A percentile compares a stretch with the other conserved stretches of the same genome.
phyloP scores from a whole-genome alignment of 1,140 invertebrate species.

The Philopotamus ludificatus region DNA sequence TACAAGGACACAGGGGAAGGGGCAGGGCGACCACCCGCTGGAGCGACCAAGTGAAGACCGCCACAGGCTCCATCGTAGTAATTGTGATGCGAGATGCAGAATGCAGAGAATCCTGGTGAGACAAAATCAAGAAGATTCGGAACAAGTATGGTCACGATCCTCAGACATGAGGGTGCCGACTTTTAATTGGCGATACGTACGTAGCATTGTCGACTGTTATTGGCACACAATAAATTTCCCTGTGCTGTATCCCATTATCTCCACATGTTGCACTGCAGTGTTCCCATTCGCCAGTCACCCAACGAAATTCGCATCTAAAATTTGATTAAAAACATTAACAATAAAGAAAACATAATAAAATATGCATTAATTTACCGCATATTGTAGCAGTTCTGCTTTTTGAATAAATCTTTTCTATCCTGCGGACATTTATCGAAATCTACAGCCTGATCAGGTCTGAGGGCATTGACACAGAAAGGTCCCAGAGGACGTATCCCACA shows the following conservation, averaged over 20 bases:
- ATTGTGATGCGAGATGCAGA: too few species aligned
- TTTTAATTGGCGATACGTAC: too few species aligned
- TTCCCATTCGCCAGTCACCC: conserved; percentile 61
- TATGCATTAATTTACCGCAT: background rate
- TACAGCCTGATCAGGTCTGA: conserved; percentile 15
- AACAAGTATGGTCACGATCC: too few species aligned
- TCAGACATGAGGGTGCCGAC: too few species aligned
- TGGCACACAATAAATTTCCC: conserved; percentile 60
- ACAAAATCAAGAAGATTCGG: too few species aligned
- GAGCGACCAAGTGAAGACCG: too few species aligned
- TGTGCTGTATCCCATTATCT: conserved; percentile 53
- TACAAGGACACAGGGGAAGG: too few species aligned
- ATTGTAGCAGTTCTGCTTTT: background rate
- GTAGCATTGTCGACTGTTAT: conserved; percentile 29
- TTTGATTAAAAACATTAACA: background rate
- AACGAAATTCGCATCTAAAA: conserved; percentile 59
- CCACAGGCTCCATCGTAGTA: too few species aligned
- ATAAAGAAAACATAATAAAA: background rate
- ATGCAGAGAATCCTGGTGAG: too few species aligned
- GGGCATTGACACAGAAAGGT: conserved; percentile 21
- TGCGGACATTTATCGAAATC: conserved; percentile 8
- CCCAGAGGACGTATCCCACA: background rate
- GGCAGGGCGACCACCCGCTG: too few species aligned
- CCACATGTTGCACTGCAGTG: conserved; percentile 60
- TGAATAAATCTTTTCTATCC: background rate